Percentiles rank a stretch among this genome's conserved stretches.
These are phyloP conservation scores for Trichogramma evanescens DNA, from an alignment of 2,888 invertebrate genomes.

Conservation along the genomic window DNA sequence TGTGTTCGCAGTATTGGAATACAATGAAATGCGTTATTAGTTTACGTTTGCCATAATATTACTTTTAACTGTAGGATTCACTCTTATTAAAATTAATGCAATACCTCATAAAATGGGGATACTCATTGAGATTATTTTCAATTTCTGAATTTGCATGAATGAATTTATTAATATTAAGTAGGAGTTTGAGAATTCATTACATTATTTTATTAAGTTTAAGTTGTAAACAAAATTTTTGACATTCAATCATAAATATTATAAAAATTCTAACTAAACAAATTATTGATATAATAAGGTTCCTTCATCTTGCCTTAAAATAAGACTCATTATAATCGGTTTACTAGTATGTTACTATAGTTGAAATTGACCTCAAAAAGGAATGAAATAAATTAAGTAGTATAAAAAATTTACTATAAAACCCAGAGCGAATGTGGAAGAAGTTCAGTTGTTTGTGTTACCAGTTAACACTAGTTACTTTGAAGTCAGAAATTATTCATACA, in stretches of 20 bases:
- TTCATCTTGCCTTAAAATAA: conserved; percentile 21
- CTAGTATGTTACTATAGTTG: not conserved
- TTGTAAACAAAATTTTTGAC: not conserved
- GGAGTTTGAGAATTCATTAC: too few species aligned
- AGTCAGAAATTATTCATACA: too few species aligned
- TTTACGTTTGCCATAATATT: conserved; percentile 40
- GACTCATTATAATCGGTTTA: conserved; percentile 2
- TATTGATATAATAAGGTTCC: conserved; percentile 11
- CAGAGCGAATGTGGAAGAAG: too few species aligned
- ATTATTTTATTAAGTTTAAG: not conserved
- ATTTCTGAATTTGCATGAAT: not conserved
- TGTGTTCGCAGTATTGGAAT: conserved; percentile 19
- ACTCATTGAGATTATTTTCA: conserved; percentile 8
- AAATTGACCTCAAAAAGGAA: too few species aligned
- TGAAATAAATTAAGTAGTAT: too few species aligned
- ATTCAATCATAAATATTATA: conserved; percentile 8
- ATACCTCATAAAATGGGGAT: conserved; percentile 4
- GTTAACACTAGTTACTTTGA: too few species aligned
- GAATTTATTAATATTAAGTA: too few species aligned
- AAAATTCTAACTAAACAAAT: not conserved
- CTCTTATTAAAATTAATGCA: conserved; percentile 45
- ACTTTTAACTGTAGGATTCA: conserved; percentile 38
- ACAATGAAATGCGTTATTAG: not conserved
- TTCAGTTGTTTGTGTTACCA: too few species aligned
- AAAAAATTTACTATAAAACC: too few species aligned